Conservation (phyloP, 1,140 invertebrate species). For the Homarus americanus region DNA sequence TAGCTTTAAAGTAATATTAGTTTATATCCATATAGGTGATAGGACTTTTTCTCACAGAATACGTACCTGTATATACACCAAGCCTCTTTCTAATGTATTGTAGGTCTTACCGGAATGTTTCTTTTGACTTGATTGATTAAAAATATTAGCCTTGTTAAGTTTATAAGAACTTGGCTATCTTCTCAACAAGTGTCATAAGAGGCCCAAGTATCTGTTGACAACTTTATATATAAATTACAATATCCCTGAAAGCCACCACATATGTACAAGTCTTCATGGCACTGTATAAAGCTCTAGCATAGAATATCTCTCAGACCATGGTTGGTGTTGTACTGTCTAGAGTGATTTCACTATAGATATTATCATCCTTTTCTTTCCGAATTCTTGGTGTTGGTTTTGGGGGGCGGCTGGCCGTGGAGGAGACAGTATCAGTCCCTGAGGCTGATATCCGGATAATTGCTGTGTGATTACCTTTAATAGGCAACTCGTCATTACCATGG, state of each 20-base stretch:
- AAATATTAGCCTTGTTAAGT: too few relatives aligned
- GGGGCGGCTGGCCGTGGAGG: not conserved
- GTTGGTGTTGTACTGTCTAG: constrained; percentile 17
- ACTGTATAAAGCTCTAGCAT: not conserved
- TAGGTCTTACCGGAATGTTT: too few relatives aligned
- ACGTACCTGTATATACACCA: too few relatives aligned
- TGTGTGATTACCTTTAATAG: not conserved
- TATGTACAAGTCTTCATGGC: constrained; percentile 13
- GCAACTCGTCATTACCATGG: not conserved
- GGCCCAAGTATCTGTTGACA: not conserved
- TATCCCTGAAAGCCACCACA: not conserved
- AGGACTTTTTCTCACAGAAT: too few relatives aligned
- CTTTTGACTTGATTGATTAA: too few relatives aligned
- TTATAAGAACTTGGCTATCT: too few relatives aligned
- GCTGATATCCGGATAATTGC: constrained; percentile 38
- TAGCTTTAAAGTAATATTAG: too few relatives aligned
- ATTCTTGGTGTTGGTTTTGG: constrained; percentile 46
- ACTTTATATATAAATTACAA: not conserved
- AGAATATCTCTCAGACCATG: constrained; percentile 27
- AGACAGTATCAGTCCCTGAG: not conserved
- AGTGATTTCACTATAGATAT: constrained; percentile 60
- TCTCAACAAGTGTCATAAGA: too few relatives aligned
- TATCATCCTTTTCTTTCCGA: constrained; percentile 28
- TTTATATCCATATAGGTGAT: too few relatives aligned
- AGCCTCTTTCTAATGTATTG: too few relatives aligned